Conservation (phyloP, 2,888 invertebrate genomes). For the Hartigia nigra region DNA sequence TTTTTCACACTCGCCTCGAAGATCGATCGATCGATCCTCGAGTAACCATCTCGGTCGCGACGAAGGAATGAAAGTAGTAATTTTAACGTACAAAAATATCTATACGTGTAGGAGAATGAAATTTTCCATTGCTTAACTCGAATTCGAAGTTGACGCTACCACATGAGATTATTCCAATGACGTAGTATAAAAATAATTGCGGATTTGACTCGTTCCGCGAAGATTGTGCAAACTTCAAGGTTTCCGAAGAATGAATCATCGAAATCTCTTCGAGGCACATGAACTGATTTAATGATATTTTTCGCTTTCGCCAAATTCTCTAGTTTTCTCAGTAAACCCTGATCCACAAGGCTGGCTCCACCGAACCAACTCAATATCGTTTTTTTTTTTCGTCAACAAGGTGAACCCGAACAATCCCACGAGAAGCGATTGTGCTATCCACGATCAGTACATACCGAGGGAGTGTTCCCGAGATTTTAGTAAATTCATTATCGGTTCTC, state of each 20-base stretch:
- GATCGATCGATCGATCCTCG: neutral
- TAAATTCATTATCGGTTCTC: neutral
- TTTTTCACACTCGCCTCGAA: neutral
- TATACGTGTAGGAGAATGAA: neutral
- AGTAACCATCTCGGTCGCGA: neutral
- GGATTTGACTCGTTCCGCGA: conserved; percentile 17
- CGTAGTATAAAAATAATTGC: neutral
- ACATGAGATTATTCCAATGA: neutral
- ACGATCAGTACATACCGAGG: neutral
- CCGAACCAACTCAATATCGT: neutral
- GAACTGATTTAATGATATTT: neutral
- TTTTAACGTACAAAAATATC: neutral
- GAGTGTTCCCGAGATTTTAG: neutral
- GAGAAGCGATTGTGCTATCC: neutral
- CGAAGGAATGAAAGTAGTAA: neutral
- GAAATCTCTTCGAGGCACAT: conserved; percentile 36
- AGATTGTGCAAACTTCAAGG: conserved; percentile 42
- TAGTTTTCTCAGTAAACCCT: neutral
- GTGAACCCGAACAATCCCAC: neutral
- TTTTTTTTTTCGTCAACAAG: neutral
- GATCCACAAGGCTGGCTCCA: neutral
- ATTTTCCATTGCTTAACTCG: neutral
- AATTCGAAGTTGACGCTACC: neutral
- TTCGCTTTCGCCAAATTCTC: neutral
- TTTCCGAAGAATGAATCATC: conserved; percentile 41